Percentiles rank a stretch among this genome's conserved stretches.
These are phyloP conservation scores for Zaprionus ornatus DNA, from an alignment of 1,140 invertebrate species.

Conservation along the genomic window DNA sequence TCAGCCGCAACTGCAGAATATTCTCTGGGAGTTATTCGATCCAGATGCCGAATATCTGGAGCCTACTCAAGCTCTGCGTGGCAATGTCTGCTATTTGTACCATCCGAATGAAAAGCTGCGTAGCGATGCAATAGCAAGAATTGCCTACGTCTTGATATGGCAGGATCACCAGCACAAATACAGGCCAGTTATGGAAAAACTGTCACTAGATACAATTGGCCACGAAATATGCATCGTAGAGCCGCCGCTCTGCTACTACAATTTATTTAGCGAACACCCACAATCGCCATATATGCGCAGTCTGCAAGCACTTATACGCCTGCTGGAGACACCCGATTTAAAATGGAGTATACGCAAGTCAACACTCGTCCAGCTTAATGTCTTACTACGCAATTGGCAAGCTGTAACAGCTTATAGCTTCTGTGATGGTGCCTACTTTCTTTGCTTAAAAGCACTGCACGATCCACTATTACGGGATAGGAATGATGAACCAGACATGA, in stretches of 20 bases:
- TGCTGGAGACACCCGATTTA: constrained; percentile 58
- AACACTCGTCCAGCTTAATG: constrained; percentile 69
- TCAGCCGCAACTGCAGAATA: constrained; percentile 26
- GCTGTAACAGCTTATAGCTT: constrained; percentile 35
- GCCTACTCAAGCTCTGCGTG: constrained; percentile 30
- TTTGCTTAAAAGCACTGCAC: constrained; percentile 44
- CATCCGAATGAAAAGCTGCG: constrained; percentile 39
- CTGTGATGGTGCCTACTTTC: constrained; percentile 3
- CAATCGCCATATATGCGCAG: constrained; percentile 17
- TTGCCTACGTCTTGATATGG: constrained; percentile 38
- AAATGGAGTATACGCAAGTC: constrained; percentile 65
- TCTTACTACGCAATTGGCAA: constrained; percentile 64
- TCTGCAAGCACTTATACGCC: constrained; percentile 49
- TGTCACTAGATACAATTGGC: constrained; percentile 9
- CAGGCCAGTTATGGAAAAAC: constrained; percentile 7
- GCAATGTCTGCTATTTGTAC: constrained; percentile 66
- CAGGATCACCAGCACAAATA: constrained; percentile 30
- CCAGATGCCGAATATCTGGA: constrained; percentile 48
- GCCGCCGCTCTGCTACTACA: constrained; percentile 30
- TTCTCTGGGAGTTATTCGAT: constrained; percentile 51
- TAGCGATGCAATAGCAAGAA: constrained; percentile 41
- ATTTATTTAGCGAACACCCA: constrained; percentile 39
- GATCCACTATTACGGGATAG: constrained; percentile 17
- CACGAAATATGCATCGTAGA: constrained; percentile 52
- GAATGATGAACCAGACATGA: constrained; percentile 13